Conservation (phyloP, 2,888 invertebrate genomes). For the Agrotis ipsilon region DNA sequence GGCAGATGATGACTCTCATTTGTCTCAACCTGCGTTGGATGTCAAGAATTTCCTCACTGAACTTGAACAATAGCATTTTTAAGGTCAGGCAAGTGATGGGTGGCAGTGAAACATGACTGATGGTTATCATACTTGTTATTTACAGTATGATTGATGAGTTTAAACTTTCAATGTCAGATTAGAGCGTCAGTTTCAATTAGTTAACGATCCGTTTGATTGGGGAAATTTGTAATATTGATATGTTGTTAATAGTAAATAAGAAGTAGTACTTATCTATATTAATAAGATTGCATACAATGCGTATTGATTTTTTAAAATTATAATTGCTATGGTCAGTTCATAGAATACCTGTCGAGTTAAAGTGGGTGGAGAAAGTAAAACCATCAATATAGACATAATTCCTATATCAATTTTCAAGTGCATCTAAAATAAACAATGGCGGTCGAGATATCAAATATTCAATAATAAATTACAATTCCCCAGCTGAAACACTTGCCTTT, state of each 20-base stretch:
- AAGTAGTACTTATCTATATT: too few relatives aligned
- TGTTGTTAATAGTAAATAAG: not conserved
- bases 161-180: slow-evolving; percentile 52
- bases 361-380: slow-evolving; percentile 40
- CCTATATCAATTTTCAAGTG: slow-evolving; percentile 31
- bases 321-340: too few relatives aligned
- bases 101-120: slow-evolving; percentile 41
- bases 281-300: too few relatives aligned
- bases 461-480: slow-evolving; percentile 65
- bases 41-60: slow-evolving; percentile 47
- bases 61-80: slow-evolving; percentile 49
- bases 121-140: slow-evolving; percentile 50
- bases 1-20: not conserved
- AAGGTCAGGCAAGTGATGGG: slow-evolving; percentile 39
- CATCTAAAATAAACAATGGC: slow-evolving; percentile 38
- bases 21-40: slow-evolving; percentile 23
- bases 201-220: slow-evolving; percentile 39
- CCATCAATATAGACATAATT: not conserved
- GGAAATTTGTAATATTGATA: slow-evolving; percentile 8
- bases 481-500: slow-evolving; percentile 55
- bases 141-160: slow-evolving; percentile 47
- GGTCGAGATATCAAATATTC: slow-evolving; percentile 60
- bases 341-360: not conserved
- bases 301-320: too few relatives aligned
- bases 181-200: slow-evolving; percentile 41